These are phyloP conservation scores for Cranoglanis bouderius DNA, from an alignment of 2,113 vertebrate species.

Conservation along the genomic window DNA sequence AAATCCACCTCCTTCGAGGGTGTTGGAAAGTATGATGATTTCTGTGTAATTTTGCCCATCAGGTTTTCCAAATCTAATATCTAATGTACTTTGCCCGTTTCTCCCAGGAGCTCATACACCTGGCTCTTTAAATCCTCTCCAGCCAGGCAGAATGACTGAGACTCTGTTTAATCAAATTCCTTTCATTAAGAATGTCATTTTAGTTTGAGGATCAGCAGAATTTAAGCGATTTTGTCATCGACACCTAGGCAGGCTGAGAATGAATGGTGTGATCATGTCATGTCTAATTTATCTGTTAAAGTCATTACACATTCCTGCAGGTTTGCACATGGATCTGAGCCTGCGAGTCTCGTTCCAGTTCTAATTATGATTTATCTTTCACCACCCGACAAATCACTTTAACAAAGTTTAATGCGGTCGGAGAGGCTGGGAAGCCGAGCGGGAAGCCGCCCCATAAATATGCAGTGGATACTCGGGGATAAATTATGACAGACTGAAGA, in stretches of 20 bases:
- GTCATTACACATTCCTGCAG: conserved; percentile 64
- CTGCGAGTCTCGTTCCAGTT: conserved; percentile 57
- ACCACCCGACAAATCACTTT: conserved; percentile 65
- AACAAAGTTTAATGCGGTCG: conserved; percentile 65
- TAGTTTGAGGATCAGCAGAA: conserved; percentile 69
- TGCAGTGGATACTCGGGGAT: conserved; percentile 63
- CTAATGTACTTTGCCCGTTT: background rate
- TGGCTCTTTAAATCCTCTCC: conserved; percentile 9
- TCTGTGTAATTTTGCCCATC: background rate
- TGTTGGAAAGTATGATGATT: background rate
- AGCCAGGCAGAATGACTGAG: conserved; percentile 55
- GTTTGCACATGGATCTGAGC: conserved; percentile 69
- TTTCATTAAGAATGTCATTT: conserved; percentile 72
- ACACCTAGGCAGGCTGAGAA: conserved; percentile 66
- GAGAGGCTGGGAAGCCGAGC: conserved; percentile 62
- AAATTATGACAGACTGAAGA: background rate
- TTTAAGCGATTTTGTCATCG: conserved; percentile 72
- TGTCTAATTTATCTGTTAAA: conserved; percentile 70
- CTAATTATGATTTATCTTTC: conserved; percentile 75
- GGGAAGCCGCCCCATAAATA: conserved; percentile 63
- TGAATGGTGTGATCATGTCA: conserved; percentile 69
- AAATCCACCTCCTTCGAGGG: background rate
- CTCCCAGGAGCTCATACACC: background rate
- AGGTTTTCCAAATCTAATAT: background rate
- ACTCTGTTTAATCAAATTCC: conserved; percentile 67